Evolutionary conservation across 2,113 vertebrate species (phyloP).

Genomic region (Thalassarche chlororhynchos): DNA sequence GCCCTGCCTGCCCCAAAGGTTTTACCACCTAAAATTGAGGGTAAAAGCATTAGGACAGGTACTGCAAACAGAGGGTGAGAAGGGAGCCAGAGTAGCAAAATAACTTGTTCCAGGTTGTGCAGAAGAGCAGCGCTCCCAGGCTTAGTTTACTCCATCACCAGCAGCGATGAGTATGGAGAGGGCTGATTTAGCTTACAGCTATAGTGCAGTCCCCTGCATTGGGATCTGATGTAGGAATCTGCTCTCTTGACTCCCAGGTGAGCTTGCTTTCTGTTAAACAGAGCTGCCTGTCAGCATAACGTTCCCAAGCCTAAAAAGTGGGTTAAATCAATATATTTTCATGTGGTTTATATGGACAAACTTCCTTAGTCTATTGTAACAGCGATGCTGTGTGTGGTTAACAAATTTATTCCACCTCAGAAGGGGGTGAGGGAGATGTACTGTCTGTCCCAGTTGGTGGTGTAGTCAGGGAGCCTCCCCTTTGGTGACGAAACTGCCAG

Average conservation of each 20-base stretch:
- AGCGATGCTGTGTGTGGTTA: not conserved
- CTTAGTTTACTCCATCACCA: not conserved
- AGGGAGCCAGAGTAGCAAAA: not conserved
- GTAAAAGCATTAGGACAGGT: not conserved
- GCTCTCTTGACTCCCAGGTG: not conserved
- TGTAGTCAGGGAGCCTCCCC: not conserved
- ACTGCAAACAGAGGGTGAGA: not conserved
- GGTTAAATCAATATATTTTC: not conserved
- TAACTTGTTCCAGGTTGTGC: not conserved
- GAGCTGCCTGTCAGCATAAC: not conserved
- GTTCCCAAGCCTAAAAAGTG: not conserved
- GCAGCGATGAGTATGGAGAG: not conserved
- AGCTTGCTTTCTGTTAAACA: not conserved
- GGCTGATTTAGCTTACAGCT: not conserved
- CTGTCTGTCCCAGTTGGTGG: not conserved
- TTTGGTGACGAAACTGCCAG: not conserved
- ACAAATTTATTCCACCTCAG: not conserved
- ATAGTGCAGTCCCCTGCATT: not conserved
- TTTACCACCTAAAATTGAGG: not conserved
- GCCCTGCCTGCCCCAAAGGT: not conserved
- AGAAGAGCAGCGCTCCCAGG: not conserved
- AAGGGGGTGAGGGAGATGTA: not conserved
- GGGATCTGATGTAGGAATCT: not conserved
- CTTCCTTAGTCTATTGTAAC: not conserved
- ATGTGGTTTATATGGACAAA: not conserved